A percentile compares a stretch with the other conserved stretches of the same genome.
These are phyloP conservation scores for Drosophila ananassae DNA, from an alignment of 1,140 invertebrate genomes.

Conservation along the genomic window DNA sequence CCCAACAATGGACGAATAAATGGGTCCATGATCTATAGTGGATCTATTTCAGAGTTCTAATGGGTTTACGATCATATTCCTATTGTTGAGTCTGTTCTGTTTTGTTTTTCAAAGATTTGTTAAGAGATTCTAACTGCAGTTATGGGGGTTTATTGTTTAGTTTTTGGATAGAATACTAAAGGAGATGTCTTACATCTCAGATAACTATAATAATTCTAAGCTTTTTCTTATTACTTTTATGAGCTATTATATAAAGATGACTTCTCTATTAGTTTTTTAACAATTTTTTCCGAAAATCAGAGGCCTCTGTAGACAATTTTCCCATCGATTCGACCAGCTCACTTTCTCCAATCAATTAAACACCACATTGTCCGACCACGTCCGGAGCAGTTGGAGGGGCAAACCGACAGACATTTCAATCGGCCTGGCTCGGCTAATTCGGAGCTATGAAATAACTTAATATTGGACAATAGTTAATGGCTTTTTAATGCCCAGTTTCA, in stretches of 20 bases:
- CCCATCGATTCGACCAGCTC: slow-evolving; percentile 60
- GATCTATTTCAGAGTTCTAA: slow-evolving; percentile 16
- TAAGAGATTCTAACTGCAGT: background rate
- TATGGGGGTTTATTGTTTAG: no score
- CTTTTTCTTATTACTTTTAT: no score
- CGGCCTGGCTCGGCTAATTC: slow-evolving; percentile 62
- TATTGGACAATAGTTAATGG: slow-evolving; percentile 79
- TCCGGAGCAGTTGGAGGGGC: slow-evolving; percentile 15
- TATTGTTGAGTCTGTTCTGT: slow-evolving; percentile 12
- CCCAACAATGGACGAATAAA: slow-evolving; percentile 46
- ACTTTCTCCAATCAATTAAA: slow-evolving; percentile 81
- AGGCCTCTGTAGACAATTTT: slow-evolving; percentile 65
- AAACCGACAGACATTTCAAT: slow-evolving; percentile 63
- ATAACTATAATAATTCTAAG: no score
- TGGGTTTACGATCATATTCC: slow-evolving; percentile 16
- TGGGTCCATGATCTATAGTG: slow-evolving; percentile 1
- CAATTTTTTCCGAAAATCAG: slow-evolving; percentile 43
- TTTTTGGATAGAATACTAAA: background rate
- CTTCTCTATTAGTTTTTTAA: slow-evolving; percentile 15
- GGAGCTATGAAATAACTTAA: slow-evolving; percentile 78
- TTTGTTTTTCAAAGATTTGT: background rate
- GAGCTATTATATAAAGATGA: no score
- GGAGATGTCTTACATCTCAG: no score
- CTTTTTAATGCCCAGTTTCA: slow-evolving; percentile 68
- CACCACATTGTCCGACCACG: slow-evolving; percentile 43